Percentiles rank a stretch among this genome's conserved stretches.
phyloP scores from a whole-genome alignment of 2,888 invertebrate species.

The Diarsia mendica region DNA sequence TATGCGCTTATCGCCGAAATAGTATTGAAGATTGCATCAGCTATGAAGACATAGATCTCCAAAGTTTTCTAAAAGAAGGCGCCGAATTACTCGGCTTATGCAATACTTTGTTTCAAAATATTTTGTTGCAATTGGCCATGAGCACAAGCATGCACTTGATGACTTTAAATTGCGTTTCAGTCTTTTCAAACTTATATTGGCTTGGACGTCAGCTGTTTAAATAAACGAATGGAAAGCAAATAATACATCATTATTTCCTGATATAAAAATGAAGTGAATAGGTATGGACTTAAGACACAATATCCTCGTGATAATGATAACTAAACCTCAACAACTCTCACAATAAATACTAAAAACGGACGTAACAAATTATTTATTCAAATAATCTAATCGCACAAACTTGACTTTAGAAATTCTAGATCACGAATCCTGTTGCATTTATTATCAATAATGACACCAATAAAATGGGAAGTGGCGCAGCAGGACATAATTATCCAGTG shows the following conservation, averaged over 20 bases:
- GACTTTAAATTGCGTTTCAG: slow-evolving; percentile 41
- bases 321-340: not conserved
- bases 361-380: slow-evolving; percentile 13
- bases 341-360: not conserved
- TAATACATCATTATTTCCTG: slow-evolving; percentile 20
- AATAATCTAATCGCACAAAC: slow-evolving; percentile 45
- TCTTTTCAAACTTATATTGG: slow-evolving; percentile 10
- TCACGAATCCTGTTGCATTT: slow-evolving; percentile 65
- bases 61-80: slow-evolving; percentile 30
- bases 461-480: slow-evolving; percentile 66
- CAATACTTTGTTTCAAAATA: slow-evolving; percentile 40
- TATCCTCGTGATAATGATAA: slow-evolving; percentile 2
- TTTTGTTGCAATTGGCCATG: slow-evolving; percentile 39
- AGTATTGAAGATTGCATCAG: slow-evolving; percentile 34
- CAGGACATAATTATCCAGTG: slow-evolving; percentile 64
- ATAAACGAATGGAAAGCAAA: slow-evolving; percentile 16
- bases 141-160: slow-evolving; percentile 38
- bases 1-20: slow-evolving; percentile 18
- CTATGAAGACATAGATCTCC: slow-evolving; percentile 30
- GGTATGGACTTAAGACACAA: not conserved
- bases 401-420: slow-evolving; percentile 60
- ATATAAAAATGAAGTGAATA: slow-evolving; percentile 3
- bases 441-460: slow-evolving; percentile 65
- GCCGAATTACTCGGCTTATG: slow-evolving; percentile 17
- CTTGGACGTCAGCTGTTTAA: slow-evolving; percentile 14